Evolutionary conservation across 92 coral and sea anemone genomes (phyloP), one percentile per base, ranked within the genome.

Genomic region (Scolanthus callimorphus): DNA sequence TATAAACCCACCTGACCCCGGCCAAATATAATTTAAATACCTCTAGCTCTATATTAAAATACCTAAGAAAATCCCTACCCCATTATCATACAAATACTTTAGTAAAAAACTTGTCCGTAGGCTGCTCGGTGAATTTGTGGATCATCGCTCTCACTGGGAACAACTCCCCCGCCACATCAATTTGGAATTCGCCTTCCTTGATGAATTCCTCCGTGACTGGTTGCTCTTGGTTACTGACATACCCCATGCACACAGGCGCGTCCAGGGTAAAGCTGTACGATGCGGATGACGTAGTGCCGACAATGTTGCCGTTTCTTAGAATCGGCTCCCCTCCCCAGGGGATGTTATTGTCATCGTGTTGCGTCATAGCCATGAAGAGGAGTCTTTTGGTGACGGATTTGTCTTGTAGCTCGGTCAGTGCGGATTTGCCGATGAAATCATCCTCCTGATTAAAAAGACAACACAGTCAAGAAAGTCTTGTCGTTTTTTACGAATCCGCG

Each of bases 301-400:
- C 82, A 31, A 64, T 64, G 49, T 73, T 49, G 17, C 90, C 96
- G 27, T 91, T 71, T 31, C 84, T 78, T 6, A 72, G 60, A 30
- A 91, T 74, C 27, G 89, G 89, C 69, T 91, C 96, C 27, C 96
- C 97, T 43, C 97, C 97, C 97, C 97, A 91, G 38, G 97, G 97
- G 60, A 83, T 75, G 61, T 88, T 79, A 63, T 63, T 49, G 52
- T 69, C 77, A 39, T 91, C 91, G 50, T 83, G 77, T 20, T 63
- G 55, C 69, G 74, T 73, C 65, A 91, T 70, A 27, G 82, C 58
- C 47, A 87, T 65, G 58, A 55, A 65, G 1, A 76, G 85, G 3
- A 91, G 85, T 4, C 83, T 89, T 20, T 80, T 76, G 68, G 38
- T 58, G 62, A 49, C 34, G 17, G 72, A 80, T 21, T 77, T 61